Conservation (phyloP, 2,888 invertebrate species). For the Chrysina gloriosa region DNA sequence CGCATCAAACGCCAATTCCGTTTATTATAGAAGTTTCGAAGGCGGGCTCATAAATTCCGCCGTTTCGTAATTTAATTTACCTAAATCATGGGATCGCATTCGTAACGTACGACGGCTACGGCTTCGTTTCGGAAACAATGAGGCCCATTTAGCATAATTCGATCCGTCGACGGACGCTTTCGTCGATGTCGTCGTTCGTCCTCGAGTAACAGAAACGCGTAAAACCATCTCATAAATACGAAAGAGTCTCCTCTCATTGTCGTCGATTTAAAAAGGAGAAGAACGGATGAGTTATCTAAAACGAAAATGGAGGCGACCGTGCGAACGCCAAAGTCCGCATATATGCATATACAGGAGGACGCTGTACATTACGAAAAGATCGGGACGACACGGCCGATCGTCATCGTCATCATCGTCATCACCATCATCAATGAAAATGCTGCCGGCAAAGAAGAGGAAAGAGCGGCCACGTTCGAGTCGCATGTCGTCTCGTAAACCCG, state of each 20-base stretch:
- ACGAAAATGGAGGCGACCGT: conserved; percentile 9
- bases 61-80: conserved; percentile 26
- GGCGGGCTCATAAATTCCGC: conserved; percentile 1
- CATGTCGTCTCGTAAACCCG: conserved; percentile 39
- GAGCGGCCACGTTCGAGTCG: background rate
- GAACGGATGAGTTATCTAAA: conserved; percentile 39
- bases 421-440: conserved; percentile 29
- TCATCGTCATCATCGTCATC: conserved; percentile 5
- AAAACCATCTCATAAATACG: conserved; percentile 39
- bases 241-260: conserved; percentile 38
- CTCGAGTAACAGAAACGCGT: conserved; percentile 37
- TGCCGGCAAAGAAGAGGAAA: background rate
- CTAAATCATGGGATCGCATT: conserved; percentile 21
- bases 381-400: background rate
- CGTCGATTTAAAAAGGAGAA: conserved; percentile 39
- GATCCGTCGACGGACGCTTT: conserved; percentile 35
- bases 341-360: background rate
- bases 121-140: conserved; percentile 32
- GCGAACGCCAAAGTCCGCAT: conserved; percentile 16
- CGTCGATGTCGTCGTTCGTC: conserved; percentile 31
- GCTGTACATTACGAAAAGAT: background rate
- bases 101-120: conserved; percentile 29
- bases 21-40: too few species aligned
- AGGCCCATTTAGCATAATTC: conserved; percentile 37
- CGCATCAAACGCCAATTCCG: too few species aligned